Percentiles rank a stretch among this genome's conserved stretches.
These are phyloP conservation scores for Sialia sialis DNA, from an alignment of 2,113 vertebrate genomes.

Conservation along the genomic window DNA sequence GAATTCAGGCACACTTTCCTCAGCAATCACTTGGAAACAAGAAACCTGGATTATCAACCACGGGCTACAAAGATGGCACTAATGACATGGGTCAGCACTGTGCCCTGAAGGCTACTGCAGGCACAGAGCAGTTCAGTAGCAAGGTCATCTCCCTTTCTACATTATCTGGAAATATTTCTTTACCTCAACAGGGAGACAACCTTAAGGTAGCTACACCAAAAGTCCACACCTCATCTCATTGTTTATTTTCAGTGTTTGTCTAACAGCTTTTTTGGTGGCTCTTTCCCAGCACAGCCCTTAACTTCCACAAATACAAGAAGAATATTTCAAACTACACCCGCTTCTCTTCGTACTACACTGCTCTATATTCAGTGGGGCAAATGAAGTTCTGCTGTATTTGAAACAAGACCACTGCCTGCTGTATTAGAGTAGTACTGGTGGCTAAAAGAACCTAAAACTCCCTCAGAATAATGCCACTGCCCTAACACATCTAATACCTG, in stretches of 20 bases:
- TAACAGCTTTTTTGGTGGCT: background rate
- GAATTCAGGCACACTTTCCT: background rate
- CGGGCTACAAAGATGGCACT: background rate
- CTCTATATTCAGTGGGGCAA: background rate
- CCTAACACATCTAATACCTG: background rate
- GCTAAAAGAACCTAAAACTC: background rate
- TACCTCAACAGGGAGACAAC: background rate
- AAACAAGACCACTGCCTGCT: background rate
- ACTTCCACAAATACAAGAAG: background rate
- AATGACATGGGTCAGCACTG: background rate
- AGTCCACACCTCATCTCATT: background rate
- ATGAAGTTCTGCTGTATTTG: background rate
- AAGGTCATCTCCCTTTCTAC: background rate
- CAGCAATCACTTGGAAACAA: background rate
- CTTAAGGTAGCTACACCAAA: background rate
- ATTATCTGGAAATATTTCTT: background rate
- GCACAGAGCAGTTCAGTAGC: background rate
- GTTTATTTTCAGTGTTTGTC: background rate
- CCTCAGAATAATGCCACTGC: background rate
- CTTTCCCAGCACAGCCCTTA: rapidly evolving
- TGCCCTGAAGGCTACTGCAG: background rate
- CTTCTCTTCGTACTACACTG: background rate
- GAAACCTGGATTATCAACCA: background rate
- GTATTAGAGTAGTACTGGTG: too few species aligned
- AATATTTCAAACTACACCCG: background rate